Base-by-base conservation (phyloP, 2,888 invertebrate species). In the Trileptium ribeirensis region DNA sequence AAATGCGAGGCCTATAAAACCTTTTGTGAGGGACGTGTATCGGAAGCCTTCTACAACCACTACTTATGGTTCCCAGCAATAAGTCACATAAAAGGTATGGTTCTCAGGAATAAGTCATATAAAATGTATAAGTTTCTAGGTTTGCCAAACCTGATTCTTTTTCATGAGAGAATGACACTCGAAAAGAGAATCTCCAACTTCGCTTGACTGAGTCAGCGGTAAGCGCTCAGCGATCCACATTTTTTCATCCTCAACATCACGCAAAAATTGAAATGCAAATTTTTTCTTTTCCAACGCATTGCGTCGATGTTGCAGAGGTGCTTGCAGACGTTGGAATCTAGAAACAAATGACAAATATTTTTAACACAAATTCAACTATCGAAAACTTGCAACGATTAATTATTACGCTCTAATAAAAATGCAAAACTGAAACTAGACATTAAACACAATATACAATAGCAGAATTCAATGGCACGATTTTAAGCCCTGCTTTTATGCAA, bases 221-320 rank as follows among this genome's bases (percentile, higher is more conserved):
- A 97, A 93, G 89, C 97, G 97, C 89, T 99, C 99, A 80, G 93
- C 93, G 80, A 99, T 94, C 99, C 99, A 99, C 36, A 98, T 90
- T 86, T 97, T 94, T 90, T 99, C 99, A 89, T 99, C 99, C 89
- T 98, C 99, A 81, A 99, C 93, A 89, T 99, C 99, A 84, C 99
- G 93, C 83, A 97, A 92, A 92, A 99, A 99, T 89, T 92, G 91
- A 86, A 90, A 90, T 79, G 91, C 90, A 79, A 89, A 87, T 91
- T 99, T 99, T 91, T 97, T 98, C 92, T 97, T 97, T 85, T 97
- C 95, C 86, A 99, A 90, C 64, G 96, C 93, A 80, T 92, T 91
- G 87, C 98, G 96, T 0, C 97, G 92, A 85, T 95, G 94, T 83
- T 95, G 89, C 78, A 99, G 90, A 0, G 98, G 99, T 39, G 94